Percentiles rank a stretch among this genome's conserved stretches.
Evolutionary conservation across 1,140 invertebrate species (phyloP).

Genomic region (Penaeus chinensis): DNA sequence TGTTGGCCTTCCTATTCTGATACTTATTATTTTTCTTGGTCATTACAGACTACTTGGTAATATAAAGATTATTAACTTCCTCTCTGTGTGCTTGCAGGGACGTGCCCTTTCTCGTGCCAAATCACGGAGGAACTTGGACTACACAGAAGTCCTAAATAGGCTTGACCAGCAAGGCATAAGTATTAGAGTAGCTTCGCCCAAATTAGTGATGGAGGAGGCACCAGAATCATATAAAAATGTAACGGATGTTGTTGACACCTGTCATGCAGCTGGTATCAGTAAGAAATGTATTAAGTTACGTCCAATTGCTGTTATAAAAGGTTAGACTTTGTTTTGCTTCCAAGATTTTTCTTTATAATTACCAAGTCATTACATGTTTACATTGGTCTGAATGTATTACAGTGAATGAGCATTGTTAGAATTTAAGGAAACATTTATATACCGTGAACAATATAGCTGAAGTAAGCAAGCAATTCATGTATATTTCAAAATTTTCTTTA

Average conservation of each 20-base stretch:
- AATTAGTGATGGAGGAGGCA: conserved; percentile 99
- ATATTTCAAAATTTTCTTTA: no score
- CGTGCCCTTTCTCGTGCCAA: conserved; percentile 96
- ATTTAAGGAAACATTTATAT: no score
- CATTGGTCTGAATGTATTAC: no score
- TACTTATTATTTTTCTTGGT: neutral
- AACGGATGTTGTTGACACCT: conserved; percentile 98
- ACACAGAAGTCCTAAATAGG: conserved; percentile 88
- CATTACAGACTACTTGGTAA: neutral
- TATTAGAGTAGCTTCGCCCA: conserved; percentile 98
- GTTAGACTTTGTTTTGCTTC: conserved; percentile 67
- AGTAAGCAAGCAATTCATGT: no score
- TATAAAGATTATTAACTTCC: neutral
- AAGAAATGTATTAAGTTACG: conserved; percentile 97
- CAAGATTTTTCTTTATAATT: no score
- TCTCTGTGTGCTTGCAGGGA: conserved; percentile 76
- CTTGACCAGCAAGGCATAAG: conserved; percentile 93
- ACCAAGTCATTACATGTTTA: no score
- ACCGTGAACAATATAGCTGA: no score
- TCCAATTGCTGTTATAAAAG: conserved; percentile 99
- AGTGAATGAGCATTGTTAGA: no score
- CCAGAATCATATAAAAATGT: conserved; percentile 99
- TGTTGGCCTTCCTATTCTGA: neutral
- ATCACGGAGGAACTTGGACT: conserved; percentile 95
- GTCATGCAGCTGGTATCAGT: conserved; percentile 96